Conservation (phyloP, 37 sponge, comb jelly and placozoan genomes). For the Petrosia ficiformis region DNA sequence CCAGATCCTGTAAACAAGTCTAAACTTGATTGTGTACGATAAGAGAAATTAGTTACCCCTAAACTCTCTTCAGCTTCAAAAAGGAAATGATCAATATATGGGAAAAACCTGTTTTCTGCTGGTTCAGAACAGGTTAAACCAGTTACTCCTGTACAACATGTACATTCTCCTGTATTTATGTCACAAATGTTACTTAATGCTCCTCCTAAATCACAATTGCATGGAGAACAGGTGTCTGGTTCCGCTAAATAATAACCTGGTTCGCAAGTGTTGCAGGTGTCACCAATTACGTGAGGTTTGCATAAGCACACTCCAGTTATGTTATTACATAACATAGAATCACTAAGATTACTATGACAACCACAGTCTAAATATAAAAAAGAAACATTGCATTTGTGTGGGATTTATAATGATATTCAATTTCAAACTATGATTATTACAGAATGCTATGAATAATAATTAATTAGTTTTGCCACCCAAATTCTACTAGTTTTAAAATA, state of each 20-base stretch:
- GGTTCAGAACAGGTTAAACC: slow-evolving; percentile 62
- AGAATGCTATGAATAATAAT: background rate
- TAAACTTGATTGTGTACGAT: slow-evolving; percentile 11
- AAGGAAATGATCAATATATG: slow-evolving; percentile 37
- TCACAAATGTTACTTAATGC: slow-evolving; percentile 31
- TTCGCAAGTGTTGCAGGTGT: slow-evolving; percentile 69
- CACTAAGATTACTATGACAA: slow-evolving; percentile 48
- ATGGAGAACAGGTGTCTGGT: slow-evolving; percentile 43
- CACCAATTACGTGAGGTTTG: slow-evolving; percentile 66
- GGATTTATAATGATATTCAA: background rate
- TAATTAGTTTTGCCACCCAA: background rate
- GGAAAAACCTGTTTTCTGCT: slow-evolving; percentile 40
- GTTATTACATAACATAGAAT: slow-evolving; percentile 13
- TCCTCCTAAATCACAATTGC: slow-evolving; percentile 70
- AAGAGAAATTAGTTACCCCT: slow-evolving; percentile 4
- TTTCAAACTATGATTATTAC: background rate
- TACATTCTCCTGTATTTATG: slow-evolving; percentile 56
- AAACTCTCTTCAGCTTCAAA: slow-evolving; percentile 47
- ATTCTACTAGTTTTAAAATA: too few species aligned
- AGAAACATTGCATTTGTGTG: background rate
- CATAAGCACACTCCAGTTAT: slow-evolving; percentile 77
- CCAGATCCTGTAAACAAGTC: slow-evolving; percentile 51
- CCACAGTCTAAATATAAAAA: slow-evolving; percentile 40
- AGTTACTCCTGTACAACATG: slow-evolving; percentile 66
- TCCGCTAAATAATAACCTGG: slow-evolving; percentile 50